Base-by-base conservation (phyloP, 2,797 vertebrate genomes). In the Pelodytes ibericus region DNA sequence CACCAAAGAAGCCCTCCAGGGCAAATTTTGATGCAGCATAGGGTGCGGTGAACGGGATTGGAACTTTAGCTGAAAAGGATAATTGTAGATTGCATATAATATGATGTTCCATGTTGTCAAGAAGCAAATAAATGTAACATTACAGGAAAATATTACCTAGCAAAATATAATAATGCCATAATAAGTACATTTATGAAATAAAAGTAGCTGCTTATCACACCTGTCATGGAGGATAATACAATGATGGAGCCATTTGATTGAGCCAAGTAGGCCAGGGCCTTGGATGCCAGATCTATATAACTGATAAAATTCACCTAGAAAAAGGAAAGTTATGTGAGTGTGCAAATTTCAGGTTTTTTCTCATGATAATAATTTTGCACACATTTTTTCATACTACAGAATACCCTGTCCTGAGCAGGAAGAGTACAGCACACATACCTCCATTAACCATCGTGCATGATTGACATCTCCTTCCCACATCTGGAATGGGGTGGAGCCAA, bases 281-380 rank as follows among this genome's bases (percentile, higher is more conserved):
- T 89, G 63, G 89, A 88, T 4, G 94, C 87, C 77, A 95, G 93
- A 49, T 94, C 88, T 64, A 93, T 71, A 1, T 95, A 97, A 82
- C 95, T 97, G 74, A 95, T 85, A 82, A 96, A 96, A 85, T 98
- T 98, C 57, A 94, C 93, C 96, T 96, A 84, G 74, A 80, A 68
- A n/a, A 49, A 1, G 18, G 2, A 49, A 49, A 49, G 18, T 1
- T 13, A 39, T 8, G 15, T 39, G 15, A 8, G 36, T 39, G 36
- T 8, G 36, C 36, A 39, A 2, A 13, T 39, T 39, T 13, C 36
- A 39, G n/a, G n/a, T n/a, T n/a, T n/a, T n/a, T n/a, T n/a, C n/a
- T n/a, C n/a, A n/a, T n/a, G n/a, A n/a, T n/a, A n/a, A n/a, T n/a
- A n/a, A n/a, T n/a, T n/a, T n/a, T n/a, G n/a, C n/a, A n/a, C n/a